Conservation (phyloP, 2,888 invertebrate species). For the Argynnis bischoffii region DNA sequence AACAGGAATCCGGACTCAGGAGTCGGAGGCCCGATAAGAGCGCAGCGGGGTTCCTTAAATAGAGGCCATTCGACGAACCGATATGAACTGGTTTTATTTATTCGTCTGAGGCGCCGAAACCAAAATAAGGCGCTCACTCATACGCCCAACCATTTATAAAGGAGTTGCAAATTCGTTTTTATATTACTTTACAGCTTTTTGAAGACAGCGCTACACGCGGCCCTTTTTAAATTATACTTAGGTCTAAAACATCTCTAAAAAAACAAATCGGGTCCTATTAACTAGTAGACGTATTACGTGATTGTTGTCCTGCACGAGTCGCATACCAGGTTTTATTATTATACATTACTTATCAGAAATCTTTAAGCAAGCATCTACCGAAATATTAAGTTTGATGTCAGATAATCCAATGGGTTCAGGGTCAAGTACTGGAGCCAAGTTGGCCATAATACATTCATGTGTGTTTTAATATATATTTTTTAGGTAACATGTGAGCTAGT, state of each 20-base stretch:
- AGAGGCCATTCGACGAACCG: slow-evolving; percentile 70
- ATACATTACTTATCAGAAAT: slow-evolving; percentile 53
- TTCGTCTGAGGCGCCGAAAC: slow-evolving; percentile 56
- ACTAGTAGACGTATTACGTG: slow-evolving; percentile 35
- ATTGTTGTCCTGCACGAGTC: slow-evolving; percentile 36
- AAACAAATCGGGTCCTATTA: slow-evolving; percentile 14
- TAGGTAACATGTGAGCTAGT: slow-evolving; percentile 39
- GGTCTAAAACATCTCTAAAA: not conserved
- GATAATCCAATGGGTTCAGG: slow-evolving; percentile 71
- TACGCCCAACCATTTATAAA: slow-evolving; percentile 49
- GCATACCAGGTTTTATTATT: slow-evolving; percentile 20
- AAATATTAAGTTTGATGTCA: slow-evolving; percentile 58
- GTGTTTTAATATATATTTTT: slow-evolving; percentile 40
- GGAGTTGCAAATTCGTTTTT: slow-evolving; percentile 38
- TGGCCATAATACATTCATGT: slow-evolving; percentile 54
- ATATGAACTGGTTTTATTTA: slow-evolving; percentile 71
- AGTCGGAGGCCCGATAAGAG: slow-evolving; percentile 61
- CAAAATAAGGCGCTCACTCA: slow-evolving; percentile 52
- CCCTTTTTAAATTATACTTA: too few species aligned
- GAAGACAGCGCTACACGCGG: too few species aligned
- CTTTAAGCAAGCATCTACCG: slow-evolving; percentile 73
- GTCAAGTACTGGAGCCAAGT: slow-evolving; percentile 56
- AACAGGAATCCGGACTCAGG: slow-evolving; percentile 40
- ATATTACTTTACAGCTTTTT: not conserved
- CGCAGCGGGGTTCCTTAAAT: slow-evolving; percentile 71